A percentile compares a stretch with the other conserved stretches of the same genome.
phyloP scores from a whole-genome alignment of 1,140 invertebrate genomes.

The Calosoma granatense region DNA sequence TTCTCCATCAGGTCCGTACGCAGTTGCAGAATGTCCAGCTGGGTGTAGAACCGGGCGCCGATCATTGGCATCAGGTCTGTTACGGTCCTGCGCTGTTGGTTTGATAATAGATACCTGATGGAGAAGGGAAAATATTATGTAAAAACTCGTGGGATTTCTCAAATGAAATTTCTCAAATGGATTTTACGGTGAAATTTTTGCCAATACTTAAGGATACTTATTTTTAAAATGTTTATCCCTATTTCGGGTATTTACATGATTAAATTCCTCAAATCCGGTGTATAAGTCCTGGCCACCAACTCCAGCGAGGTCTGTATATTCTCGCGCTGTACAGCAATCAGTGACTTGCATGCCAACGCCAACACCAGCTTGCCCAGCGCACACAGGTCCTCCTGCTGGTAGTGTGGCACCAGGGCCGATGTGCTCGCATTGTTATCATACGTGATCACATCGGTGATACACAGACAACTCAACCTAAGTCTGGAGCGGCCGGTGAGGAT shows the following conservation, averaged over 20 bases:
- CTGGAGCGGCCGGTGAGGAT: conserved; percentile 53
- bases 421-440: conserved; percentile 52
- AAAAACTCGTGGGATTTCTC: not conserved
- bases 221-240: no score
- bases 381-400: conserved; percentile 87
- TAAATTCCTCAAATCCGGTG: conserved; percentile 85
- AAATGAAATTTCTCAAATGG: not conserved
- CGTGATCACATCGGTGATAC: conserved; percentile 74
- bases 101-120: conserved; percentile 65
- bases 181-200: not conserved
- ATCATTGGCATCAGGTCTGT: conserved; percentile 99
- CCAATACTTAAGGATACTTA: not conserved
- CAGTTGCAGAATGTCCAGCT: conserved; percentile 81
- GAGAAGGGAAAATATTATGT: conserved; percentile 19
- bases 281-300: conserved; percentile 80
- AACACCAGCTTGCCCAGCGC: conserved; percentile 85
- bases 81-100: conserved; percentile 63
- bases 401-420: conserved; percentile 59
- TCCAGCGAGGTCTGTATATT: conserved; percentile 82
- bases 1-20: conserved; percentile 82
- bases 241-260: conserved; percentile 77
- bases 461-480: conserved; percentile 72
- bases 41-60: conserved; percentile 91
- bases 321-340: conserved; percentile 75
- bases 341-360: conserved; percentile 81